Evolutionary conservation across 2,888 invertebrate species (phyloP).

Genomic region (Drosophila niveifrons): DNA sequence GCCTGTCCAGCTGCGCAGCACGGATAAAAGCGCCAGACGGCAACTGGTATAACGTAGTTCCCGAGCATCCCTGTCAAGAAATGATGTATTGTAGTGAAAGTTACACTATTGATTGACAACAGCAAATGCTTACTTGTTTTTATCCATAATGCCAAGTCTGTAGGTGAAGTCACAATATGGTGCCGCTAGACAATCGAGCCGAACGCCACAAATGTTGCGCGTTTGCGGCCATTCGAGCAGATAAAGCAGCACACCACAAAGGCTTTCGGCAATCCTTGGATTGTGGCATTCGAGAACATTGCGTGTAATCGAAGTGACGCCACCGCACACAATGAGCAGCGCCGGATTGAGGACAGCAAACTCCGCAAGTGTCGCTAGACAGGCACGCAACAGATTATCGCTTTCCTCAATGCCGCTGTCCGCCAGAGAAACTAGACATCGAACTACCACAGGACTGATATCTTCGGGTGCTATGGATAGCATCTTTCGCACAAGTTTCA

Average conservation of each 20-base stretch:
- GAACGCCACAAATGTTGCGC: constrained; percentile 90
- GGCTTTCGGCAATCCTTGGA: constrained; percentile 95
- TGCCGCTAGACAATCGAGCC: constrained; percentile 94
- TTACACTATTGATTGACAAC: not conserved
- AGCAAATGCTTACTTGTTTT: constrained; percentile 88
- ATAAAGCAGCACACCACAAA: constrained; percentile 94
- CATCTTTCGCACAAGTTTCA: constrained; percentile 91
- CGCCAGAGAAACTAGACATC: constrained; percentile 93
- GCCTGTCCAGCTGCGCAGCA: constrained; percentile 96
- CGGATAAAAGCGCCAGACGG: constrained; percentile 92
- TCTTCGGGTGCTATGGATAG: constrained; percentile 88
- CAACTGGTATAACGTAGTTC: constrained; percentile 94
- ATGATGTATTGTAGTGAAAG: not conserved
- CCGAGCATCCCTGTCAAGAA: constrained; percentile 88
- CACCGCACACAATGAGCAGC: constrained; percentile 92
- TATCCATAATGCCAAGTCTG: constrained; percentile 90
- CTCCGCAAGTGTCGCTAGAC: constrained; percentile 95
- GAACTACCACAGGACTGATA: constrained; percentile 91
- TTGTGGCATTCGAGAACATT: constrained; percentile 94
- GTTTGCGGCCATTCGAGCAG: constrained; percentile 94
- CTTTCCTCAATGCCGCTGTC: constrained; percentile 91
- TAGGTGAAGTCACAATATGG: constrained; percentile 97
- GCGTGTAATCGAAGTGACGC: constrained; percentile 92
- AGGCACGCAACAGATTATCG: constrained; percentile 93
- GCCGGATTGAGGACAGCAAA: constrained; percentile 94